These are phyloP conservation scores for Thymelicus sylvestris DNA, from an alignment of 2,888 invertebrate species.

Conservation along the genomic window DNA sequence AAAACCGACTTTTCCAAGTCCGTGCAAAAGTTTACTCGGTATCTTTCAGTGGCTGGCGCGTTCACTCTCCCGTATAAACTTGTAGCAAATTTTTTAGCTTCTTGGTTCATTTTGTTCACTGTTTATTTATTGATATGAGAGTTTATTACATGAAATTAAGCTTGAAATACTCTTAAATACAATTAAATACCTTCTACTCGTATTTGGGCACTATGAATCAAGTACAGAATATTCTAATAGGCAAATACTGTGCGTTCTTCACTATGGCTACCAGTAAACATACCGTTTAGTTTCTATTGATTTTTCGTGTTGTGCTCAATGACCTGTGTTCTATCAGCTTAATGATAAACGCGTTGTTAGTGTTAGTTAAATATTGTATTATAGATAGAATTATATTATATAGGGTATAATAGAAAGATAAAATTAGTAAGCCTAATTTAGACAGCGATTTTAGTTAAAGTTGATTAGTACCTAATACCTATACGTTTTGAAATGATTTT, in stretches of 20 bases:
- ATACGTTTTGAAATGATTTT: too few relatives aligned
- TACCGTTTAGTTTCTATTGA: conserved; percentile 25
- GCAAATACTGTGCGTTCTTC: conserved; percentile 1
- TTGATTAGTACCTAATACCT: too few relatives aligned
- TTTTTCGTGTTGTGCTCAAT: conserved; percentile 13
- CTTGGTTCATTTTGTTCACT: conserved; percentile 39
- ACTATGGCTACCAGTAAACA: conserved; percentile 36
- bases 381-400: too few relatives aligned
- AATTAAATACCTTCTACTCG: too few relatives aligned
- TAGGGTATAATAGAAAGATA: too few relatives aligned
- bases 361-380: not conserved
- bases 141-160: too few relatives aligned
- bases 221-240: conserved; percentile 13
- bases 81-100: conserved; percentile 45
- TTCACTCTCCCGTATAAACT: conserved; percentile 58
- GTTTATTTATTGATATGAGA: not conserved
- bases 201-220: too few relatives aligned
- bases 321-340: not conserved
- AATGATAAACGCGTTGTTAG: not conserved
- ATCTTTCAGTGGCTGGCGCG: conserved; percentile 46
- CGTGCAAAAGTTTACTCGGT: conserved; percentile 79
- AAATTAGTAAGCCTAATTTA: too few relatives aligned
- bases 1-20: conserved; percentile 97
- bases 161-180: too few relatives aligned
- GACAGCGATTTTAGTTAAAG: too few relatives aligned